phyloP scores from a whole-genome alignment of 35 echinoderm and acorn worm species.

The Ophiothrix spiculata region DNA sequence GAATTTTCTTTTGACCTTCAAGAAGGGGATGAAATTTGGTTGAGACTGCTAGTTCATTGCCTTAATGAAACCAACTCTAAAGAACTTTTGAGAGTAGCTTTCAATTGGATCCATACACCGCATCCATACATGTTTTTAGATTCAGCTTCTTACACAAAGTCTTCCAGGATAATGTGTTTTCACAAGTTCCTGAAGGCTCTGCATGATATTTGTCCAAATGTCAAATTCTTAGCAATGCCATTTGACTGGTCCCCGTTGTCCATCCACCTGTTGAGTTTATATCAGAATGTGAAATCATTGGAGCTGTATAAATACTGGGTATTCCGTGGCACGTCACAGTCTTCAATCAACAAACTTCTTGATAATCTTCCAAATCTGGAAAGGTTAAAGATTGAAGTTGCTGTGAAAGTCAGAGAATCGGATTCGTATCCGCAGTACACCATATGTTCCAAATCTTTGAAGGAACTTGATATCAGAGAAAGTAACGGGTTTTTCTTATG shows the following conservation, averaged over 20 bases:
- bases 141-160: slow-evolving; percentile 35
- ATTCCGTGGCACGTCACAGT: slow-evolving; percentile 48
- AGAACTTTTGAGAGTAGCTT: slow-evolving; percentile 47
- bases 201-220: slow-evolving; percentile 42
- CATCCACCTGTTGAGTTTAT: slow-evolving; percentile 46
- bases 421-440: slow-evolving; percentile 49
- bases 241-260: slow-evolving; percentile 89
- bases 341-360: slow-evolving; percentile 55
- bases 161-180: slow-evolving; percentile 50
- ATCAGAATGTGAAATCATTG: slow-evolving; percentile 60
- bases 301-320: slow-evolving; percentile 91
- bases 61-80: slow-evolving; percentile 60
- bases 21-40: slow-evolving; percentile 70
- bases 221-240: slow-evolving; percentile 55
- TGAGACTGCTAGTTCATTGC: slow-evolving; percentile 40
- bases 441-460: slow-evolving; percentile 46
- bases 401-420: slow-evolving; percentile 41
- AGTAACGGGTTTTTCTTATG: slow-evolving; percentile 75
- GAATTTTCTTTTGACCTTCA: slow-evolving; percentile 76
- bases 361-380: slow-evolving; percentile 54
- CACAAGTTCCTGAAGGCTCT: slow-evolving; percentile 54
- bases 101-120: slow-evolving; percentile 65
- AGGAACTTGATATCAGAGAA: slow-evolving; percentile 66
- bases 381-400: slow-evolving; percentile 51
- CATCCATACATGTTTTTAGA: slow-evolving; percentile 33